Evolutionary conservation across 2,888 invertebrate genomes (phyloP).

Genomic region (Agapetus fuscipes): DNA sequence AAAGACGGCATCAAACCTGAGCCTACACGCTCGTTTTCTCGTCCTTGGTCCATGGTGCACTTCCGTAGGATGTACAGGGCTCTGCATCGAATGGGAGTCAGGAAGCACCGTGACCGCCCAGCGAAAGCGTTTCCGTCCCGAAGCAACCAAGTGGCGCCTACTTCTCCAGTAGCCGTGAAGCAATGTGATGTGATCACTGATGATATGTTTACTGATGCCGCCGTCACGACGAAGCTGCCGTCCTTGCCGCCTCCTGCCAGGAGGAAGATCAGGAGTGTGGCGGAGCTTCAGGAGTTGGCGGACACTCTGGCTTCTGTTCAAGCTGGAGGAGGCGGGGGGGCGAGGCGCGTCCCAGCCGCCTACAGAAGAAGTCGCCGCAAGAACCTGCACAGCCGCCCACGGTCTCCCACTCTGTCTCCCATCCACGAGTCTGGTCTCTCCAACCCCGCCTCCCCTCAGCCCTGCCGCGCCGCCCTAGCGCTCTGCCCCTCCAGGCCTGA

Average conservation of each 20-base stretch:
- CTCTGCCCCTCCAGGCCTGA: conserved; percentile 14
- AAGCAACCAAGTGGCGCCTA: conserved; percentile 33
- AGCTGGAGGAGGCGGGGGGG: conserved; percentile 17
- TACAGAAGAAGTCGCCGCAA: conserved; percentile 33
- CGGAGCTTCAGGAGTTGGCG: conserved; percentile 44
- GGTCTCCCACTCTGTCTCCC: conserved; percentile 51
- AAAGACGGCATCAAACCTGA: conserved; percentile 20
- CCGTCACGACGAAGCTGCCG: conserved; percentile 26
- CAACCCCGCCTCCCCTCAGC: conserved; percentile 55
- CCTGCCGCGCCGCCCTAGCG: conserved; percentile 26
- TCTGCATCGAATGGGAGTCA: conserved; percentile 11
- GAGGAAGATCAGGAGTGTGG: conserved; percentile 38
- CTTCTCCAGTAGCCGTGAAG: conserved; percentile 13
- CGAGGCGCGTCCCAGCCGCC: conserved; percentile 15
- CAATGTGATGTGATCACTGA: not conserved
- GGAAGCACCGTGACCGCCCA: conserved; percentile 14
- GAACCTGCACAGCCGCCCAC: conserved; percentile 24
- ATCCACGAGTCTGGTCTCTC: conserved; percentile 63
- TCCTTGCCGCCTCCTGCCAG: conserved; percentile 39
- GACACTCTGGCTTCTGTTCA: conserved; percentile 39
- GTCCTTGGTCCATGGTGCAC: conserved; percentile 31
- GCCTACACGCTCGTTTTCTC: conserved; percentile 21
- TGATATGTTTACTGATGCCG: conserved; percentile 24
- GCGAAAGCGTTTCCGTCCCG: conserved; percentile 21
- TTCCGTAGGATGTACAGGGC: conserved; percentile 23